phyloP scores from a whole-genome alignment of 2,113 vertebrate genomes.

The Manacus vitellinus region DNA sequence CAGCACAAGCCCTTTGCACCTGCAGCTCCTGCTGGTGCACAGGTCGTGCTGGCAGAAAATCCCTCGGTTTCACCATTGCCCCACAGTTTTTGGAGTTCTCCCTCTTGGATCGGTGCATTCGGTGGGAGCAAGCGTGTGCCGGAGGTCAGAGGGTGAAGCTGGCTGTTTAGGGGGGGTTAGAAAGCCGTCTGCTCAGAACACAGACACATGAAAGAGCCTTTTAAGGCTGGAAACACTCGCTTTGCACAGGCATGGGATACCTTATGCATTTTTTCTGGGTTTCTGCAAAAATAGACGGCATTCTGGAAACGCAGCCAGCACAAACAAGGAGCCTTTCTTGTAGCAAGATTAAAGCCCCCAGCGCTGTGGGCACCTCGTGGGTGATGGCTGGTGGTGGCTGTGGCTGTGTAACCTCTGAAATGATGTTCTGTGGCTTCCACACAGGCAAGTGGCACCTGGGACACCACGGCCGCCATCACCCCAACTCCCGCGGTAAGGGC shows the following conservation, averaged over 20 bases:
- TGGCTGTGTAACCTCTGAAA: not conserved
- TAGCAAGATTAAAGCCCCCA: not conserved
- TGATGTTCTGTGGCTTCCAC: conserved; percentile 24
- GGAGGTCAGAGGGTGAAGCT: not conserved
- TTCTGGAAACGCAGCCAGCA: not conserved
- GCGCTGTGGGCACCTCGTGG: not conserved
- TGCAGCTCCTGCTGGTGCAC: not conserved
- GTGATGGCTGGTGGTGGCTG: not conserved
- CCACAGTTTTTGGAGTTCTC: not conserved
- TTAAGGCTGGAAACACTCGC: not conserved
- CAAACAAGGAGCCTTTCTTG: not conserved
- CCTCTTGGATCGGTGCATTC: fast-evolving
- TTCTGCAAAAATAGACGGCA: not conserved
- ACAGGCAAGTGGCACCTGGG: conserved; percentile 98
- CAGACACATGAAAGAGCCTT: not conserved
- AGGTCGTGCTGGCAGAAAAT: not conserved
- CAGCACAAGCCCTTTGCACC: not conserved
- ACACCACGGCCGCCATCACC: conserved; percentile 83
- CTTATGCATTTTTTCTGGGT: not conserved
- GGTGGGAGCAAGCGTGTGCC: fast-evolving
- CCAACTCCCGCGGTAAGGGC: conserved; percentile 85
- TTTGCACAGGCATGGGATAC: not conserved
- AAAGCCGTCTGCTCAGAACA: not conserved
- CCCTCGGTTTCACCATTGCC: not conserved
- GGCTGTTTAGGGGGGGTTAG: not conserved